phyloP scores from a whole-genome alignment of 37 sponge, comb jelly and placozoan species.

The Chondrosia reniformis region DNA sequence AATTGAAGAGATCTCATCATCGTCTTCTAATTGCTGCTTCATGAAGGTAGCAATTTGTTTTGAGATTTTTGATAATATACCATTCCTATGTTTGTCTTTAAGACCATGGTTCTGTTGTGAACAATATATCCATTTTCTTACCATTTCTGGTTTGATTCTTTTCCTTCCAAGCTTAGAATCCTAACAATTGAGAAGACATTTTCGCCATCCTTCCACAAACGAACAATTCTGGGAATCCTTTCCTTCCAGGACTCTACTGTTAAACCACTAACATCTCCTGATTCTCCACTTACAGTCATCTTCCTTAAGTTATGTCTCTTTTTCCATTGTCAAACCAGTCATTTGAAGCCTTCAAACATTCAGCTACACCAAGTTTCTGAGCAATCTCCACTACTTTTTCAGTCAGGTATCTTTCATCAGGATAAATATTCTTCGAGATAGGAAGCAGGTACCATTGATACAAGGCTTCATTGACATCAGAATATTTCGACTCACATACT shows the following conservation, averaged over 20 bases:
- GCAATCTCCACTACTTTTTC: conserved; percentile 46
- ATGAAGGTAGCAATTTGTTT: no score
- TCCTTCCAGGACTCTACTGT: conserved; percentile 56
- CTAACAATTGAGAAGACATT: no score
- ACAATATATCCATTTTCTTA: no score
- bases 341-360: conserved; percentile 51
- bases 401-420: conserved; percentile 16
- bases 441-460: conserved; percentile 47
- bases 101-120: no score
- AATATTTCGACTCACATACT: conserved; percentile 19
- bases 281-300: conserved; percentile 62
- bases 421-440: conserved; percentile 39
- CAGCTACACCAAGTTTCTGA: conserved; percentile 3
- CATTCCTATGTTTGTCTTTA: no score
- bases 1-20: no score
- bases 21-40: no score
- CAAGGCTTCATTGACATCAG: conserved; percentile 28
- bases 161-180: no score
- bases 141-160: no score
- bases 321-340: conserved; percentile 64
- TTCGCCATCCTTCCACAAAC: no score
- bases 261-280: conserved; percentile 45
- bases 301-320: conserved; percentile 39
- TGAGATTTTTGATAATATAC: no score
- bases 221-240: conserved; percentile 50